Conservation (phyloP, 2,113 vertebrate genomes). For the Daboia siamensis region DNA sequence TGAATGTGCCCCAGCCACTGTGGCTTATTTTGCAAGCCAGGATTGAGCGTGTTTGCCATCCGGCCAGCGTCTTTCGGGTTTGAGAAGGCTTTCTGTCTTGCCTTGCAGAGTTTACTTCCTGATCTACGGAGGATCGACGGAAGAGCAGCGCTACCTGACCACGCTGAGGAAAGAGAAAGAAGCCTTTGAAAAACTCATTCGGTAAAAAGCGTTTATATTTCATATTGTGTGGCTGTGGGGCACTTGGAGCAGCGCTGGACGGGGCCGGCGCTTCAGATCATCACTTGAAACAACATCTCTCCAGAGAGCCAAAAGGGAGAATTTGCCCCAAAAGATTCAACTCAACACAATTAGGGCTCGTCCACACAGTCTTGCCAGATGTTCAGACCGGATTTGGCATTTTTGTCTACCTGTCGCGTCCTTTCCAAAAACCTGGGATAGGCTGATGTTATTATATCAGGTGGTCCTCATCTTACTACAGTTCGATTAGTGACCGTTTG, state of each 20-base stretch:
- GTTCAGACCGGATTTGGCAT: too few relatives aligned
- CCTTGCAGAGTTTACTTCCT: constrained; percentile 91
- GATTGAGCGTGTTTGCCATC: neutral
- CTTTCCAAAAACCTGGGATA: too few relatives aligned
- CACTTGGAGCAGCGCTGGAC: neutral
- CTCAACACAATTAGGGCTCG: too few relatives aligned
- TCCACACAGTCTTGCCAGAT: too few relatives aligned
- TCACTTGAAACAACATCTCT: too few relatives aligned
- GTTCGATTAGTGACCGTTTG: too few relatives aligned
- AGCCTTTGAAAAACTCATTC: constrained; percentile 96
- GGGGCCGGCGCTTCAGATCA: too few relatives aligned
- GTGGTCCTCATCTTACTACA: too few relatives aligned
- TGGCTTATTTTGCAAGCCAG: neutral
- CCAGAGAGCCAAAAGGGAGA: too few relatives aligned
- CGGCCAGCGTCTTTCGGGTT: neutral
- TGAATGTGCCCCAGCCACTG: neutral
- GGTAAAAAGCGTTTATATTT: constrained; percentile 66
- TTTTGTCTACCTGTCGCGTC: too few relatives aligned
- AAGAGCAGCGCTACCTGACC: constrained; percentile 96
- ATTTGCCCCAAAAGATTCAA: too few relatives aligned
- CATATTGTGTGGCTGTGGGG: neutral
- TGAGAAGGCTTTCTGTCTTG: constrained; percentile 23
- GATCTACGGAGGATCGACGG: constrained; percentile 92
- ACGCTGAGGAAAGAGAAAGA: constrained; percentile 90
- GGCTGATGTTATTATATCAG: too few relatives aligned